Percentiles rank a stretch among this genome's conserved stretches.
phyloP scores from a whole-genome alignment of 2,888 invertebrate genomes.

The Drepana falcataria region DNA sequence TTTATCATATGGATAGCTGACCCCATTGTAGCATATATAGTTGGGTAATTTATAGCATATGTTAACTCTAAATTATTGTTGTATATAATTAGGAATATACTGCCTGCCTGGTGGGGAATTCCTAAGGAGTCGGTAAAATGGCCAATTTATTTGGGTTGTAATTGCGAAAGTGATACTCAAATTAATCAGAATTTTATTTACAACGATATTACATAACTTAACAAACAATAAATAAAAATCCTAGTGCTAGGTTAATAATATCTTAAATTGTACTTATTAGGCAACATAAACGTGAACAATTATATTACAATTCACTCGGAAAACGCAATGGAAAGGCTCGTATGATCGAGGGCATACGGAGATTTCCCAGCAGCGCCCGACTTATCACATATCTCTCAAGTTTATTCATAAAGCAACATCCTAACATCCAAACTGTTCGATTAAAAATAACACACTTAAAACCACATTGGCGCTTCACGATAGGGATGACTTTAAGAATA shows the following conservation, averaged over 20 bases:
- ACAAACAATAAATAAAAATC: constrained; percentile 25
- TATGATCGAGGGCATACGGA: not conserved
- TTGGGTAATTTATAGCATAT: too few species aligned
- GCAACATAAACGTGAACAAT: constrained; percentile 38
- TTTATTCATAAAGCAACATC: not conserved
- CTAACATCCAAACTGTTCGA: too few species aligned
- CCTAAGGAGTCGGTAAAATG: too few species aligned
- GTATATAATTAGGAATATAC: too few species aligned
- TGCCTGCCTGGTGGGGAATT: too few species aligned
- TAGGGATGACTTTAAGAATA: not conserved
- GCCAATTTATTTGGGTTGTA: too few species aligned
- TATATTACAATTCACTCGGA: constrained; percentile 6
- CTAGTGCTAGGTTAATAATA: constrained; percentile 44
- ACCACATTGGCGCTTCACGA: not conserved
- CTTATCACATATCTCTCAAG: not conserved
- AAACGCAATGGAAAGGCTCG: constrained; percentile 4
- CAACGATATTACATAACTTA: constrained; percentile 43
- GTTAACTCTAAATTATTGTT: too few species aligned
- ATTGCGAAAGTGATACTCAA: not conserved
- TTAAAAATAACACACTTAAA: not conserved
- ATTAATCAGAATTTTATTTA: constrained; percentile 21
- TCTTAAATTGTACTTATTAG: constrained; percentile 35
- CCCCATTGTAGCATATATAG: too few species aligned
- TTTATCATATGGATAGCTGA: too few species aligned
- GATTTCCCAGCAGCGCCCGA: not conserved